Evolutionary conservation across 1,140 invertebrate species (phyloP), one percentile per base, ranked within the genome.

Genomic region (Lepidurus apus): DNA sequence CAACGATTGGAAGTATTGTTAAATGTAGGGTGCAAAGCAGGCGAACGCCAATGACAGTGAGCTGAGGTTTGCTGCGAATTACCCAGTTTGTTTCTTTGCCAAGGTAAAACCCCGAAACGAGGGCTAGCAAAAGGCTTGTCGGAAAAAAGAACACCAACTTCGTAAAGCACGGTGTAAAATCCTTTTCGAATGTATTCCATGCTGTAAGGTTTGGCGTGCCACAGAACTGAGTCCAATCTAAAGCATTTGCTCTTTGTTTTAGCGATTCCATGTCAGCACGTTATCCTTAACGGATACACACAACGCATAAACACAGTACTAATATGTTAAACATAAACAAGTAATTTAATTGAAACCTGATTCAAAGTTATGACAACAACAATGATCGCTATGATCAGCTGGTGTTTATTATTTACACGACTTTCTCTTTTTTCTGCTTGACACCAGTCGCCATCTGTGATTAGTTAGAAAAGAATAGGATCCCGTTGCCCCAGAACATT

Each of bases 71-170:
- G 34, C 44, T 43, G 13, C 78, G 73, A 17, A 74, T 75, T 11
- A 79, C 78, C 78, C 78, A 79, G 43, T 79, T 79, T 43, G 43
- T 75, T 47, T 79, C 42, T 47, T 79, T 79, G 13, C 78, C 78
- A 8, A 79, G 42, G 26, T 79, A 79, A 45, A 47, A 79, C 3
- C 65, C 65, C 21, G 74, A 80, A 10, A 76, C 44, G 17, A 80
- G 24, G 77, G 42, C 73, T 13, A 79, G 73, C 17, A 75, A n/a
- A 8, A 79, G 43, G 53, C 78, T 79, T 34, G 78, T 42, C 42
- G 78, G 78, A 34, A 79, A 45, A n/a, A 24, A 75, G 43, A 79
- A 44, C 9, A 74, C 73, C 73, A 79, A 45, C 17, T 79, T 34
- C 34, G 73, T 74, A 45, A 79, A 79, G 74, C 78, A 79, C 13